A percentile compares a stretch with the other conserved stretches of the same genome.
Conservation (phyloP, 1,140 invertebrate species). For the Microplitis mediator region DNA sequence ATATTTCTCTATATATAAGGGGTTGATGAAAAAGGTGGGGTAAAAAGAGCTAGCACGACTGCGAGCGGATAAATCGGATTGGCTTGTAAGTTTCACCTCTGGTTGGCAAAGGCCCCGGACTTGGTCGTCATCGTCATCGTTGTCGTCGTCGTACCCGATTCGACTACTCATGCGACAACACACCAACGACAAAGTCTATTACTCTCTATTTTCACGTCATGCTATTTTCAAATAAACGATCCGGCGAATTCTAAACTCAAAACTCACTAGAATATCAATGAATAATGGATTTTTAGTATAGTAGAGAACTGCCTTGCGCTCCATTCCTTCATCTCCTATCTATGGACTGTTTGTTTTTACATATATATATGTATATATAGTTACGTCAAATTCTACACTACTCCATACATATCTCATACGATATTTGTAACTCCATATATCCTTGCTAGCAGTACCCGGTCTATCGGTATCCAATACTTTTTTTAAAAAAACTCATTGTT, state of each 20-base stretch:
- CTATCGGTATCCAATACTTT: no score
- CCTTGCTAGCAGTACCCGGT: no score
- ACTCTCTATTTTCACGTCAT: slow-evolving; percentile 3
- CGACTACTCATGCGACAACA: background rate
- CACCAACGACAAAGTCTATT: background rate
- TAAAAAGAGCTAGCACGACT: background rate
- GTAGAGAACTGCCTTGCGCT: background rate
- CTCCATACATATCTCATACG: no score
- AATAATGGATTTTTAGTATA: background rate
- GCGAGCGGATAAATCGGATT: background rate
- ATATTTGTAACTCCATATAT: no score
- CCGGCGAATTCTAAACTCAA: background rate
- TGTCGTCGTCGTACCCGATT: background rate
- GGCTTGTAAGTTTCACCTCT: slow-evolving; percentile 2
- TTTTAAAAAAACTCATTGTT: no score
- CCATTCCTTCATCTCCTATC: background rate
- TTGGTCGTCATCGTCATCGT: background rate
- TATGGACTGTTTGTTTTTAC: no score
- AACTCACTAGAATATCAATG: background rate
- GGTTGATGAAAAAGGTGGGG: background rate
- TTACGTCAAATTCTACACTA: no score
- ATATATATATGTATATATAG: no score
- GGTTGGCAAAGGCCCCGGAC: background rate
- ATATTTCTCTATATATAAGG: background rate
- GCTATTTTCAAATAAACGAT: slow-evolving; percentile 2